Evolutionary conservation across 2,797 vertebrate genomes (phyloP).

Genomic region (Coendou prehensilis): DNA sequence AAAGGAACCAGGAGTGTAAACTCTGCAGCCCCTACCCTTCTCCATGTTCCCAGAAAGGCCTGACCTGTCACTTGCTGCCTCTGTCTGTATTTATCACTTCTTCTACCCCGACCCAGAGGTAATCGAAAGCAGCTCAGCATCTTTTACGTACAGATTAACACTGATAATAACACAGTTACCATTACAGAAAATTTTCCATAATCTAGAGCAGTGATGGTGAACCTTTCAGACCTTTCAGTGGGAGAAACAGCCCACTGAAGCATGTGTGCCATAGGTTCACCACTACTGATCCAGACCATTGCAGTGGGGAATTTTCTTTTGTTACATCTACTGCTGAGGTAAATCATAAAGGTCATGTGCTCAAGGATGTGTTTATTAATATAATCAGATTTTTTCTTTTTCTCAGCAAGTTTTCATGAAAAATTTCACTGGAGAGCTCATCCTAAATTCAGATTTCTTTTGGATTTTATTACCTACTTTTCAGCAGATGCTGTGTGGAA

Average conservation of each 20-base stretch:
- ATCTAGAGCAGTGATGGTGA: neutral
- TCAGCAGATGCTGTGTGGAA: neutral
- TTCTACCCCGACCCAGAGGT: neutral
- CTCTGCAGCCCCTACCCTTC: neutral
- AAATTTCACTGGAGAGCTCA: neutral
- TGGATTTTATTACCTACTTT: neutral
- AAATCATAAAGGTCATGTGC: neutral
- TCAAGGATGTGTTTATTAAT: slow-evolving; percentile 31
- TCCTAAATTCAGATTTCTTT: neutral
- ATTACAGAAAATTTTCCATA: neutral
- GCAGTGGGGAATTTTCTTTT: neutral
- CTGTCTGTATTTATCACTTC: neutral
- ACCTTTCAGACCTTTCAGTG: neutral
- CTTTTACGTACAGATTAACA: neutral
- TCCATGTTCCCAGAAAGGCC: neutral
- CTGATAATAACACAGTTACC: neutral
- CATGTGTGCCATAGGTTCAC: neutral
- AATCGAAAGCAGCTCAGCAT: neutral
- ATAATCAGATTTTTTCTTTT: neutral
- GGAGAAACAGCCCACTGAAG: neutral
- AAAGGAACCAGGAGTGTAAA: neutral
- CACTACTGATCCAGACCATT: neutral
- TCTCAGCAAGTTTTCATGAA: neutral
- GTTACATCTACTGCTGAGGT: neutral
- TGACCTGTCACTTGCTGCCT: neutral